Evolutionary conservation across 2,888 invertebrate genomes (phyloP).

Genomic region (Parapristionchus giblindavisi): DNA sequence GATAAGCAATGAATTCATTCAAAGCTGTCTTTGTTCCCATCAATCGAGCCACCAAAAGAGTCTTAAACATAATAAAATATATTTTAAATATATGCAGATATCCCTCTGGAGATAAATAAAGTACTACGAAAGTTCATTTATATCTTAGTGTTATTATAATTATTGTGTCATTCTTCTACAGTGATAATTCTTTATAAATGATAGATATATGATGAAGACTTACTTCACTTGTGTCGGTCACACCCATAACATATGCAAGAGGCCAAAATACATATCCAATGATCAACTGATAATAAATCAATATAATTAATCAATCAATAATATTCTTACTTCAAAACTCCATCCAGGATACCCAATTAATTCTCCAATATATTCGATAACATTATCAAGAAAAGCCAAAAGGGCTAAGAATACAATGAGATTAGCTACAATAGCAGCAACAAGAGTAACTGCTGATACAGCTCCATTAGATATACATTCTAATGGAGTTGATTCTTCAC

Average conservation of each 20-base stretch:
- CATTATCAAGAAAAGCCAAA: conserved; percentile 83
- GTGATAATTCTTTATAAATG: too few species aligned
- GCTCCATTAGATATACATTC: conserved; percentile 93
- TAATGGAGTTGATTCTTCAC: conserved; percentile 82
- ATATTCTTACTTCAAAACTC: conserved; percentile 76
- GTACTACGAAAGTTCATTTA: too few species aligned
- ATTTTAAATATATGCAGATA: too few species aligned
- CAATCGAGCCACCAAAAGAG: conserved; percentile 55
- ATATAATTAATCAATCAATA: conserved; percentile 85
- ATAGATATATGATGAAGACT: too few species aligned
- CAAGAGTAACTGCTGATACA: conserved; percentile 81
- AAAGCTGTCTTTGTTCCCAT: conserved; percentile 69
- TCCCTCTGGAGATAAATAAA: too few species aligned
- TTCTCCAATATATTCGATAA: conserved; percentile 83
- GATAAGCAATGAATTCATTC: conserved; percentile 70
- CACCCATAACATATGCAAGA: conserved; percentile 85
- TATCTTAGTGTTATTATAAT: too few species aligned
- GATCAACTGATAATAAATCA: conserved; percentile 83
- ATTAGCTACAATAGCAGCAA: conserved; percentile 88
- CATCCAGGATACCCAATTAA: conserved; percentile 78
- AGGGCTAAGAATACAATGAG: conserved; percentile 90
- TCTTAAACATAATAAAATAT: too few species aligned
- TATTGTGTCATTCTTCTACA: too few species aligned
- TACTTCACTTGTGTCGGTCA: conserved; percentile 55
- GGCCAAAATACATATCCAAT: conserved; percentile 90